Base-by-base conservation (phyloP, 2,113 vertebrate genomes). In the Forbesichthys agassizii region DNA sequence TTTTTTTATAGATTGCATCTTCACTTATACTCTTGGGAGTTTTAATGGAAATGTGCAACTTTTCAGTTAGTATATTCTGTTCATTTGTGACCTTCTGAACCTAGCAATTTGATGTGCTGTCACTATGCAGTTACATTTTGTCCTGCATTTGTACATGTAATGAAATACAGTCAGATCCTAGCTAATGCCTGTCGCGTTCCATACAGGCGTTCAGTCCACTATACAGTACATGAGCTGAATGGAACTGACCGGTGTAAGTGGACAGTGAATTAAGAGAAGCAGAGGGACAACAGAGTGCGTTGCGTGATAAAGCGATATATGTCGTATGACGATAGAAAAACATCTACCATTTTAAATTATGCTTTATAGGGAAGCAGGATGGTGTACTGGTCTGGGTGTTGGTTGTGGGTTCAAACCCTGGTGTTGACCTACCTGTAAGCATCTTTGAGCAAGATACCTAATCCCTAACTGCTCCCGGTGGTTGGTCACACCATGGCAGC, bases 121-220 rank as follows among this genome's bases (percentile, higher is more conserved):
- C 48, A 52, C 49, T 12, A 27, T 52, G 49, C 8, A 61, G 60
- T 59, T n/a, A 70, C 73, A 12, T 3, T 1, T 0, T 62, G 66
- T 78, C 58, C 13, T 54, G 12, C 52, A 54, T 14, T 54, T 54
- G n/a, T 67, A 36, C 65, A 78, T 74, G 13, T 78, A 66, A 70
- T 75, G 77, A 68, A 59, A 67, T 65, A 33, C 68, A 66, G 58
- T 73, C 56, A 60, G 73, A 27, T 27, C 27, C 2, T 68, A 73
- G 61, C 27, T 54, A 69, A 33, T 10, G 64, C 49, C 8, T 68
- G 14, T 79, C 59, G 27, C 59, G 60, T 61, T 64, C 3, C 42
- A 69, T 82, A 61, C 18, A 13, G 54, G 33, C 58, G 33, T 66
- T 64, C 14, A 55, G 60, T 80, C 47, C 18, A 13, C 51, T 74